phyloP scores from a whole-genome alignment of 2,113 vertebrate genomes.

The Oreocharis arfaki region DNA sequence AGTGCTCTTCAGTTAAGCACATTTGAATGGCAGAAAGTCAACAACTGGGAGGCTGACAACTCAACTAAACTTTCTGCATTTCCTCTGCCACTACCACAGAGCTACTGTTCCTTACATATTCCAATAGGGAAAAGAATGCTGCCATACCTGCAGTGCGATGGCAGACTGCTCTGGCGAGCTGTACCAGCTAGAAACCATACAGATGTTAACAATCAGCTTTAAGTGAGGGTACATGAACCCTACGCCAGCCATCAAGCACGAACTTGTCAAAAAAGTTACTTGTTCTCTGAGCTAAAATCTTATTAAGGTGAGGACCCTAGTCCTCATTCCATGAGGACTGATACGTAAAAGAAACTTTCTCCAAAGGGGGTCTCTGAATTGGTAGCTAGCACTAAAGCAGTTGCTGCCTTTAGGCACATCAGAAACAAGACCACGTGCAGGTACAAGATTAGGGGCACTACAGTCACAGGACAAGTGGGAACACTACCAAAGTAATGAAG shows the following conservation, averaged over 20 bases:
- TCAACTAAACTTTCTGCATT: background rate
- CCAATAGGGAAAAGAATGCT: background rate
- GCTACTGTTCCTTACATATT: fast-evolving
- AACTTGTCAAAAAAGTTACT: background rate
- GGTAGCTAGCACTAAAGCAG: background rate
- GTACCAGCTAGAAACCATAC: background rate
- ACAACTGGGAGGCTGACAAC: background rate
- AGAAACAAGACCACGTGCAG: background rate
- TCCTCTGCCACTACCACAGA: background rate
- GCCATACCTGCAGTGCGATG: background rate
- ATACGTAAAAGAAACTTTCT: background rate
- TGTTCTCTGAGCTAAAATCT: background rate
- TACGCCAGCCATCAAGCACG: background rate
- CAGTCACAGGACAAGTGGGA: background rate
- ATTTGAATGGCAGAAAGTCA: background rate
- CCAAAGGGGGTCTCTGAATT: background rate
- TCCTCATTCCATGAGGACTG: background rate
- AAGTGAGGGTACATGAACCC: background rate
- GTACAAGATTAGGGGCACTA: background rate
- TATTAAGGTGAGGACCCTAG: background rate
- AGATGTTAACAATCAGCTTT: background rate
- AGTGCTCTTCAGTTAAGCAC: background rate
- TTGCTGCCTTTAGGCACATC: background rate
- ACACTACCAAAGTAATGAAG: background rate
- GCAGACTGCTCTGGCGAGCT: background rate